A percentile compares a stretch with the other conserved stretches of the same genome.
Evolutionary conservation across 2,113 vertebrate genomes (phyloP).

Genomic region (Hypanus sabinus): DNA sequence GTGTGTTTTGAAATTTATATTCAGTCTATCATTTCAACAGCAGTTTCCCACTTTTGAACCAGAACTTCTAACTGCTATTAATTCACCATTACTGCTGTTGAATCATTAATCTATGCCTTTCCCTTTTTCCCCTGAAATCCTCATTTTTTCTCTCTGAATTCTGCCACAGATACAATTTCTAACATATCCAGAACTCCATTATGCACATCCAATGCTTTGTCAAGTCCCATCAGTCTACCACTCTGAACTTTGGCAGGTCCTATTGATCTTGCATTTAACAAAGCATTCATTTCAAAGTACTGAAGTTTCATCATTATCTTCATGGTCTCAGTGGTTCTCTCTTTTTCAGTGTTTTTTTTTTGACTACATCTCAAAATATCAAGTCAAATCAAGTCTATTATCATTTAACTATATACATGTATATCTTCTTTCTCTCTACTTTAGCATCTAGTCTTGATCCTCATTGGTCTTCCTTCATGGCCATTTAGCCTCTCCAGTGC

Average conservation of each 20-base stretch:
- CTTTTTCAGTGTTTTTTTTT: background rate
- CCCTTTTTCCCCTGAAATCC: background rate
- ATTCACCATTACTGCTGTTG: background rate
- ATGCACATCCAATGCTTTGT: background rate
- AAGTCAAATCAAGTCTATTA: no score
- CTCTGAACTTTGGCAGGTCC: background rate
- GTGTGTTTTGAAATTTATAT: background rate
- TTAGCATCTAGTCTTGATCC: background rate
- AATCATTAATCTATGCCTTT: background rate
- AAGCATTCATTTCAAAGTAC: background rate
- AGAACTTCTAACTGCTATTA: background rate
- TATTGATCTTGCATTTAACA: background rate
- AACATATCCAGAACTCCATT: background rate
- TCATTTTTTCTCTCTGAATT: background rate
- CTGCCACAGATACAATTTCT: background rate
- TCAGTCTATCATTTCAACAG: background rate
- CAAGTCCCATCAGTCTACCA: background rate
- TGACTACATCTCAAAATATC: background rate
- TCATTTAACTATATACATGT: no score
- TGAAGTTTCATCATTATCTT: background rate
- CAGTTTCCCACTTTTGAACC: background rate
- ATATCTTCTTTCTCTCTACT: background rate
- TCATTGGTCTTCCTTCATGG: background rate
- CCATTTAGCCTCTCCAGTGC: no score
- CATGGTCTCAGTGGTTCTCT: background rate